Conservation (phyloP, 2,113 vertebrate genomes). For the Ameiurus melas region DNA sequence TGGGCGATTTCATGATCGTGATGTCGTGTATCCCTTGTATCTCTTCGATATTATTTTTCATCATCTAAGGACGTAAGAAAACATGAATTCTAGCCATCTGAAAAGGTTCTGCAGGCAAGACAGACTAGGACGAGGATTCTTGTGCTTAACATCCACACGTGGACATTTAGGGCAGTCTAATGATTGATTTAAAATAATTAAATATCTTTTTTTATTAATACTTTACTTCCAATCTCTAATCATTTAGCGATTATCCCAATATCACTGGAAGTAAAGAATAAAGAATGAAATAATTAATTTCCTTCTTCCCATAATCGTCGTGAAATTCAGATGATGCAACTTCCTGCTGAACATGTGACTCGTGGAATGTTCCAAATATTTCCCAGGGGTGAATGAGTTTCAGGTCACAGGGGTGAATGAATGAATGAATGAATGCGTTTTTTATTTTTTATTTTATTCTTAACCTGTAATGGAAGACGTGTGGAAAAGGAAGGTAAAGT, state of each 20-base stretch:
- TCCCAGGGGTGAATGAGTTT: background rate
- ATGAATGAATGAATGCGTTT: background rate
- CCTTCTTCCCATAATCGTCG: background rate
- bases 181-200: background rate
- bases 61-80: background rate
- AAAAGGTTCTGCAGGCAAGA: background rate
- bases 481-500: background rate
- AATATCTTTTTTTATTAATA: background rate
- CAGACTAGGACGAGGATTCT: background rate
- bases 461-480: background rate
- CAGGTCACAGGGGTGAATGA: background rate
- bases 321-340: background rate
- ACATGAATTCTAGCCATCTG: background rate
- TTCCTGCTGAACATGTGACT: constrained; percentile 1
- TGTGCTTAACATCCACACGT: background rate
- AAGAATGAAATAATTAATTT: background rate
- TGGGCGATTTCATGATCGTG: background rate
- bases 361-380: background rate
- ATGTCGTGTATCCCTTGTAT: background rate
- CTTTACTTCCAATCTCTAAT: background rate
- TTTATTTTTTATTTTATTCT: background rate
- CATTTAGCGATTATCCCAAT: background rate
- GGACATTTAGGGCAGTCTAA: background rate
- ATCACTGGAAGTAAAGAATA: background rate
- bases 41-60: background rate